Conservation (phyloP, 2,797 vertebrate species). For the Oceanodroma leucorhoa region DNA sequence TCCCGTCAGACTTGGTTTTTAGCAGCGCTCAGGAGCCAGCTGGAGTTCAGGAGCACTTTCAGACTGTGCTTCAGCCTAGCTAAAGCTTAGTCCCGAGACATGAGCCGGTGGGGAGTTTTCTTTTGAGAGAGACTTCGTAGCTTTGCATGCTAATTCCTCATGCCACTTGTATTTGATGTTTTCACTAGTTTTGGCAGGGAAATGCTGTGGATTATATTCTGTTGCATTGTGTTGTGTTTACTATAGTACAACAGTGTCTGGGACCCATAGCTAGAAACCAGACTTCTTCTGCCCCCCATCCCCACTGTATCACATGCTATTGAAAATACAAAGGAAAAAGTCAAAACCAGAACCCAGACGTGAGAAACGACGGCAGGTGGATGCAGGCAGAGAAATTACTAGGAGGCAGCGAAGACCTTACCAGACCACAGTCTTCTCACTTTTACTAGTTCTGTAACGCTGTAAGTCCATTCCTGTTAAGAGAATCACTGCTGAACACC, state of each 20-base stretch:
- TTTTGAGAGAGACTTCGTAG: background rate
- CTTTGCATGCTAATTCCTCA: background rate
- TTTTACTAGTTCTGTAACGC: background rate
- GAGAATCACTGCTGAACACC: background rate
- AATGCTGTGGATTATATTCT: background rate
- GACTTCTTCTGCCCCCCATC: background rate
- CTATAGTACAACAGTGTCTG: background rate
- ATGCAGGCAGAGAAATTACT: background rate
- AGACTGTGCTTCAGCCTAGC: background rate
- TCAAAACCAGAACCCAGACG: background rate
- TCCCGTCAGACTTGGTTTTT: background rate
- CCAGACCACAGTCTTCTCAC: background rate
- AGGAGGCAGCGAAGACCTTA: background rate
- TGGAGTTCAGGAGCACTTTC: constrained; percentile 1
- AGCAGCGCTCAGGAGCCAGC: background rate
- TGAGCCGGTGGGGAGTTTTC: background rate
- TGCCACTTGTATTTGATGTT: background rate
- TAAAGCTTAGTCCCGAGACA: background rate
- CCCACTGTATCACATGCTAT: background rate
- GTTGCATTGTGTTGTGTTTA: background rate
- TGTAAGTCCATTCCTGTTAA: background rate
- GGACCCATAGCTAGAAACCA: background rate
- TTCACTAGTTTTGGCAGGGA: background rate
- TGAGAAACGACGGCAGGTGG: background rate
- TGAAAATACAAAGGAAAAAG: background rate